Evolutionary conservation across 64 coral and sea anemone species (phyloP), one percentile per base, ranked within the genome.

Genomic region (Montipora foliosa): DNA sequence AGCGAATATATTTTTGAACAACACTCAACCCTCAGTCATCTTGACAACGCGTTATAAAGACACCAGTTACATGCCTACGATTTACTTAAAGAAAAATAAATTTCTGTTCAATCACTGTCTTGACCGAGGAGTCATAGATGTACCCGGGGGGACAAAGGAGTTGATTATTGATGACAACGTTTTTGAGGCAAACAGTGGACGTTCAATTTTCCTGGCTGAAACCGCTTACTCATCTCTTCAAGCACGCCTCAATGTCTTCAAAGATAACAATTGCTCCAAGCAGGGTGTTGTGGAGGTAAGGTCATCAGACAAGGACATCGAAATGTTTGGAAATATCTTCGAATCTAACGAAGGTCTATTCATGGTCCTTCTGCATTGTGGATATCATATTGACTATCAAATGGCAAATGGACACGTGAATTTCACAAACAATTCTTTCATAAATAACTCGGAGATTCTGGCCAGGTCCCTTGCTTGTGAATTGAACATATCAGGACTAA

Each of bases 91-190:
- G 49, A 47, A 44, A 44, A 97, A 97, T 51, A 50, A 19, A 5
- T 97, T 97, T 77, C n/a, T 75, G 14, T 67, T 37, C 46, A 97
- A 97, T 47, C 29, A 55, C 0, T 91, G 92, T 75, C 53, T 87
- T 61, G 62, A 81, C 19, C 90, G 90, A 44, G 82, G 87, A 13
- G 82, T 97, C 8, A 91, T 97, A 29, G 47, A 87, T 52, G 9
- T 91, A 8, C n/a, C 3, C 52, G 22, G 84, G 4, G 52, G 78
- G 3, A 55, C 76, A 10, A 90, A 75, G 17, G 44, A 44, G 12
- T 9, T 97, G 13, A 25, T 73, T 8, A 9, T 94, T 68, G 47
- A 21, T 22, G 92, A 14, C 4, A 97, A 97, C 19, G 2, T 91
- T 5, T 97, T 97, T 44, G 49, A 87, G 7, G 69, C 19, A 37